Evolutionary conservation across 2,113 vertebrate species (phyloP).

Genomic region (Entelurus aequoreus): DNA sequence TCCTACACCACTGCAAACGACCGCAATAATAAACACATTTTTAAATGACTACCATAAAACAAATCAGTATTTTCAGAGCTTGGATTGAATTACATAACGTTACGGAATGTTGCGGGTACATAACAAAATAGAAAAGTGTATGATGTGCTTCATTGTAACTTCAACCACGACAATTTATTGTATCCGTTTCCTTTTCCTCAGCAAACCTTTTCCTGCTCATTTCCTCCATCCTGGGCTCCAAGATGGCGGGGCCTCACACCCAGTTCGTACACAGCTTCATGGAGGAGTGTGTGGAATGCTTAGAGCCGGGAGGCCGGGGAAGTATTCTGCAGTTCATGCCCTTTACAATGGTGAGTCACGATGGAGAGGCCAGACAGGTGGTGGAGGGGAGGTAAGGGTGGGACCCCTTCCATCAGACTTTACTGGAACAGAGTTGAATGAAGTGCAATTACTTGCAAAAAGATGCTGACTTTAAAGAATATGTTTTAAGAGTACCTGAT

Average conservation of each 20-base stretch:
- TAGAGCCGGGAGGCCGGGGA: constrained; percentile 88
- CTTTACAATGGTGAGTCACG: constrained; percentile 88
- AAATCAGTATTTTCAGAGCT: too few relatives aligned
- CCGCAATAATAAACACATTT: too few relatives aligned
- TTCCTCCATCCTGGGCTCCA: constrained; percentile 88
- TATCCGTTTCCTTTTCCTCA: constrained; percentile 41
- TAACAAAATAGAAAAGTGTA: too few relatives aligned
- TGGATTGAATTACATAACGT: not conserved
- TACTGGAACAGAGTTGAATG: constrained; percentile 5
- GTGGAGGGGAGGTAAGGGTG: constrained; percentile 7
- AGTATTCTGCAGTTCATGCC: constrained; percentile 98
- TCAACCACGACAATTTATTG: not conserved
- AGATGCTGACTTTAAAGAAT: not conserved
- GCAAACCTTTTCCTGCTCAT: constrained; percentile 96
- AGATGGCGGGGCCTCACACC: constrained; percentile 89
- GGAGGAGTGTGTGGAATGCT: constrained; percentile 93
- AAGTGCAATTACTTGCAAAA: too few relatives aligned
- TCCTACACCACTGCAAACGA: too few relatives aligned
- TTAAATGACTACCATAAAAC: too few relatives aligned
- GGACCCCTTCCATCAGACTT: constrained; percentile 10
- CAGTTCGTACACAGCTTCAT: constrained; percentile 98
- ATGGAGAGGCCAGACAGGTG: not conserved
- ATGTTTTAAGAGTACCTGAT: not conserved
- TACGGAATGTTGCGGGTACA: too few relatives aligned
- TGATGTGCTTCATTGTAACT: not conserved